Evolutionary conservation across 2,888 invertebrate genomes (phyloP).

Genomic region (Leptogaster cylindrica): DNA sequence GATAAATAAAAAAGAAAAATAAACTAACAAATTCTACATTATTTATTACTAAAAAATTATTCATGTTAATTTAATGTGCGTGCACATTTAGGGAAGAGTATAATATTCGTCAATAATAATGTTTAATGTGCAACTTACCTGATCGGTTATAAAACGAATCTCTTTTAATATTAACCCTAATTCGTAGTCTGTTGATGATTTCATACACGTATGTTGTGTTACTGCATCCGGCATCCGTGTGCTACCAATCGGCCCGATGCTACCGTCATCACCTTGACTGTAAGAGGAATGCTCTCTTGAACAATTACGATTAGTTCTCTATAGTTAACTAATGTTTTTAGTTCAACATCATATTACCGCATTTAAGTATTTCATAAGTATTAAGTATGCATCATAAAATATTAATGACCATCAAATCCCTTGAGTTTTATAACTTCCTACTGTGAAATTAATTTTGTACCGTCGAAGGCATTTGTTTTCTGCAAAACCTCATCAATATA

Average conservation of each 20-base stretch:
- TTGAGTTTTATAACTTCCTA: too few species aligned
- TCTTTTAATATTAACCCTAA: slow-evolving; percentile 94
- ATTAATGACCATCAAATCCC: too few species aligned
- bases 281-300: too few species aligned
- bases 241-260: slow-evolving; percentile 67
- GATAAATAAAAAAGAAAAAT: slow-evolving; percentile 22
- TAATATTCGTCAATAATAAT: not conserved
- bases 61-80: not conserved
- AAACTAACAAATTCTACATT: not conserved
- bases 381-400: too few species aligned
- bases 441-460: too few species aligned
- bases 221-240: slow-evolving; percentile 77
- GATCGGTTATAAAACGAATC: slow-evolving; percentile 89
- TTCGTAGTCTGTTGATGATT: slow-evolving; percentile 86
- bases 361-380: too few species aligned
- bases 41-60: not conserved
- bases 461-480: too few species aligned
- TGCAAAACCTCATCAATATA: too few species aligned
- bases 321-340: too few species aligned
- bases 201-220: slow-evolving; percentile 82
- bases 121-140: slow-evolving; percentile 65
- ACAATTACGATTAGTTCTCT: too few species aligned
- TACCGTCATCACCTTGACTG: slow-evolving; percentile 62
- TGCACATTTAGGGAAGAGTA: slow-evolving; percentile 7
- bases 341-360: too few species aligned